Conservation (phyloP, 2,888 invertebrate species). For the Tribolium freemani region DNA sequence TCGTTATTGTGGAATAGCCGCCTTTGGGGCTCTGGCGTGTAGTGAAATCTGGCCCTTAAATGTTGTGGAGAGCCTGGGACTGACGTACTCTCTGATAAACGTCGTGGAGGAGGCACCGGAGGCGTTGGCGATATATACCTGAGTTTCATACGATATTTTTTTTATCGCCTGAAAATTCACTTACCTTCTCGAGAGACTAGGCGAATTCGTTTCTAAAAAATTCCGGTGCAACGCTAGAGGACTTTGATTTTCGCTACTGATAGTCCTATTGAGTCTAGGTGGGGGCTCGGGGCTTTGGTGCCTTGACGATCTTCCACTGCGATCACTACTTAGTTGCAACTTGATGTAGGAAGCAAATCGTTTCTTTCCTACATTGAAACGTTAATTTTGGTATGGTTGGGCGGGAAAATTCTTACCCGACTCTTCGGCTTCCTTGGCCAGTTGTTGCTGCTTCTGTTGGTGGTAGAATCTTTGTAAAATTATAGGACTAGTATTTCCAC, state of each 20-base stretch:
- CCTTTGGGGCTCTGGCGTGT: constrained; percentile 73
- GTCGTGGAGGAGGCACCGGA: constrained; percentile 74
- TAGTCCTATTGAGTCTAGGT: constrained; percentile 67
- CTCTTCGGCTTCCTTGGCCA: constrained; percentile 67
- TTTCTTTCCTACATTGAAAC: constrained; percentile 72
- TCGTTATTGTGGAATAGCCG: constrained; percentile 69
- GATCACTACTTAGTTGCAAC: constrained; percentile 76
- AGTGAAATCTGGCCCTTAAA: constrained; percentile 74
- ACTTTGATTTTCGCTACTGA: constrained; percentile 63
- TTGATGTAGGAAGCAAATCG: constrained; percentile 88
- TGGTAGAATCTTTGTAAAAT: constrained; percentile 84
- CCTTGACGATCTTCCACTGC: constrained; percentile 65
- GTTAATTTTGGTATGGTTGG: not conserved
- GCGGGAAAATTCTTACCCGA: constrained; percentile 44
- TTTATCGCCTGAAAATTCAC: constrained; percentile 19
- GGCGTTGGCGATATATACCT: constrained; percentile 75
- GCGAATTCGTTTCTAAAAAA: constrained; percentile 72
- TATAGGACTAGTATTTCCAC: constrained; percentile 84
- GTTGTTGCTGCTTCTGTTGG: constrained; percentile 80
- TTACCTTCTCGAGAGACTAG: constrained; percentile 72
- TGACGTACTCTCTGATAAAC: constrained; percentile 77
- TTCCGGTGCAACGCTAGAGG: constrained; percentile 74
- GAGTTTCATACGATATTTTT: not conserved
- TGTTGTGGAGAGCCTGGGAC: constrained; percentile 81
- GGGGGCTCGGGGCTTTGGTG: constrained; percentile 76